Base-by-base conservation (phyloP, 2,113 vertebrate genomes). In the Oncorhynchus masou region DNA sequence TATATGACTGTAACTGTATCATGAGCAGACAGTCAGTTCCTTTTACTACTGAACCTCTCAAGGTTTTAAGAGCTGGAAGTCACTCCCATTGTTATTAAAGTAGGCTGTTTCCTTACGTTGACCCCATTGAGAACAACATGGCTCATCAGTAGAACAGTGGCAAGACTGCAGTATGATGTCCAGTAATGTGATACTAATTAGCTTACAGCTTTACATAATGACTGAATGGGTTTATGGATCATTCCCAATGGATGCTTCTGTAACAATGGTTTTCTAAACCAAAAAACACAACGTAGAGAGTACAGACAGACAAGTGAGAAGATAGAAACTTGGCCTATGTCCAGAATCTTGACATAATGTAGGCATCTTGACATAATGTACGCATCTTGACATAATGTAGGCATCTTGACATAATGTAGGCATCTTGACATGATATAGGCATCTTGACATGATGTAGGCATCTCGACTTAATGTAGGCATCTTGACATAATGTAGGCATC, bases 1-100 rank as follows among this genome's bases (percentile, higher is more conserved):
- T 16, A 76, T 68, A 34, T 20, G 22, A 66, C 15, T 24, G 45
- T 48, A 19, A 54, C 51, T 54, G 39, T 8, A 31, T 74, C 16
- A 6, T 4, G 16, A 77, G 31, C 4, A 0, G 51, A 45, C 24
- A 15, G 54, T 29, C 22, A 70, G 31, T 60, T n/a, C 59, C 9
- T 45, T 29, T 80, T 79, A 75, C 68, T 84, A 19, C 29, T 8
- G 57, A 65, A 5, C 31, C 20, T 29, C 70, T 72, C 31, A 9
- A 29, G 2, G 16, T 59, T 45, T 29, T 59, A 16, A 29, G 51
- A 60, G 49, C 69, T 77, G 76, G 69, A 76, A 29, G 65, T 31
- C 24, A 67, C 24, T 67, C 27, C 19, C 19, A 57, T 12, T 62
- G n/a, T n/a, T 16, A 16, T n/a, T 39, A 68, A 39, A 68, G 25